phyloP scores from a whole-genome alignment of 2,797 vertebrate species.

The Pteronotus mesoamericanus region DNA sequence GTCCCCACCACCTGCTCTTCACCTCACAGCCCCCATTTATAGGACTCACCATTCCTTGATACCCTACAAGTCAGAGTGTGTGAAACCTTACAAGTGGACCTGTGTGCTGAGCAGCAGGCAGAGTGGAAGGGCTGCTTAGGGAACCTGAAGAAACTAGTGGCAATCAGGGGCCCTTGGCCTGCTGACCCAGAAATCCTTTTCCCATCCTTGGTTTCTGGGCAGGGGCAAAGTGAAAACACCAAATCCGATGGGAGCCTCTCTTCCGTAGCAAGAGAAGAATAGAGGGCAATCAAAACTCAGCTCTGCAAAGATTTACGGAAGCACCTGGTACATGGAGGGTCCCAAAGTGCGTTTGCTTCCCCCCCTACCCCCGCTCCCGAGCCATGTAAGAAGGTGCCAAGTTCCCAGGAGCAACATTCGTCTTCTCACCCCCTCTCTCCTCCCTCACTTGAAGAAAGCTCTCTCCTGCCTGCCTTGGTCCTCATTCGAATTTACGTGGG shows the following conservation, averaged over 20 bases:
- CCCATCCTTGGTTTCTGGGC: background rate
- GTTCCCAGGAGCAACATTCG: background rate
- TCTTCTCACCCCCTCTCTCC: background rate
- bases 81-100: background rate
- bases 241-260: too few relatives aligned
- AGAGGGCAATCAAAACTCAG: background rate
- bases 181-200: background rate
- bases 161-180: background rate
- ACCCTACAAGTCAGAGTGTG: background rate
- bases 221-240: background rate
- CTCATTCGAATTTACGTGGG: background rate
- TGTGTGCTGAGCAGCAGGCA: background rate
- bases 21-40: too few relatives aligned
- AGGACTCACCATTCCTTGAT: background rate
- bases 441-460: background rate
- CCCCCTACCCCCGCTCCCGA: too few relatives aligned
- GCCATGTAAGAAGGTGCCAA: background rate
- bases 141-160: background rate
- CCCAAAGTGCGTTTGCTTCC: background rate
- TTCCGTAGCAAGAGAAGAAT: background rate
- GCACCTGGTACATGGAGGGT: accelerated
- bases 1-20: too few relatives aligned
- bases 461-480: background rate
- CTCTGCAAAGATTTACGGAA: background rate
- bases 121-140: background rate